Conservation (phyloP, 2,888 invertebrate genomes). For the Magallana nippona region DNA sequence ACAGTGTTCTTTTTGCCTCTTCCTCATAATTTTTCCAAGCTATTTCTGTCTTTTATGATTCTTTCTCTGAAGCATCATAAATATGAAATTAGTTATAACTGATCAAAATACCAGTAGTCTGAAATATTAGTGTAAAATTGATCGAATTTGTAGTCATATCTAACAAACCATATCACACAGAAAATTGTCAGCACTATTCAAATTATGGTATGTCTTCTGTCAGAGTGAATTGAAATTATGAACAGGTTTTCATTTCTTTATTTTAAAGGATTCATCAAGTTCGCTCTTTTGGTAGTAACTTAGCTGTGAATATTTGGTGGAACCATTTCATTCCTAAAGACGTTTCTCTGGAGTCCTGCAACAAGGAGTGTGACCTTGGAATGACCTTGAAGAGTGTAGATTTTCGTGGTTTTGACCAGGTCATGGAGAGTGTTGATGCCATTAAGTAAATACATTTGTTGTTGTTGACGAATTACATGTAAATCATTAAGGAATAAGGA, state of each 20-base stretch:
- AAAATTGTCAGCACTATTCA: no score
- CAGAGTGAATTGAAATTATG: background rate
- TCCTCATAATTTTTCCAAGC: no score
- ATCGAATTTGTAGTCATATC: no score
- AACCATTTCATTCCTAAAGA: slow-evolving; percentile 62
- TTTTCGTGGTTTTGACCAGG: slow-evolving; percentile 60
- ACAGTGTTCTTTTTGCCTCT: no score
- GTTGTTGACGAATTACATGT: background rate
- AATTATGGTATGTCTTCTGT: no score
- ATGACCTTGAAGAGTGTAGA: slow-evolving; percentile 64
- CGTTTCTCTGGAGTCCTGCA: slow-evolving; percentile 64
- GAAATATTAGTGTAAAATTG: no score
- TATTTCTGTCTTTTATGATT: no score
- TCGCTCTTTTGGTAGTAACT: slow-evolving; percentile 74
- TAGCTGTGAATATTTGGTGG: slow-evolving; percentile 79
- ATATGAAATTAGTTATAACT: no score
- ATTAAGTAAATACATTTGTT: slow-evolving; percentile 53
- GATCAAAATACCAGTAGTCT: no score
- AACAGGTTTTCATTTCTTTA: background rate
- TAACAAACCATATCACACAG: no score
- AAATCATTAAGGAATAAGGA: no score
- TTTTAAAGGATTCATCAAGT: slow-evolving; percentile 77
- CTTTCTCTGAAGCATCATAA: no score
- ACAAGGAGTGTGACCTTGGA: slow-evolving; percentile 57
- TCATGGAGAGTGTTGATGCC: slow-evolving; percentile 50